Conservation (phyloP, 2,888 invertebrate species). For the Amphiduros pacificus region DNA sequence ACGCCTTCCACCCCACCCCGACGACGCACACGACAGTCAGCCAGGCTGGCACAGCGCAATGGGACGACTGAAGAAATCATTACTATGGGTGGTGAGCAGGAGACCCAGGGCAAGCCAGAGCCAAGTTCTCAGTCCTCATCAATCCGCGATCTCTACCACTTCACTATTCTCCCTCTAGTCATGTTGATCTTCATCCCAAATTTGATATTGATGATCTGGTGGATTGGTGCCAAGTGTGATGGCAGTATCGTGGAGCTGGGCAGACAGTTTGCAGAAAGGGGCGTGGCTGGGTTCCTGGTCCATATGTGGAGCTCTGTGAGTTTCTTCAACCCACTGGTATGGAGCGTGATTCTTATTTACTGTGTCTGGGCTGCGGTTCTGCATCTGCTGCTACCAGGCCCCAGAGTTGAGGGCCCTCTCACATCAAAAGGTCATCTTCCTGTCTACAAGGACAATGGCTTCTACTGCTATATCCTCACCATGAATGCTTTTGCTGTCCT, state of each 20-base stretch:
- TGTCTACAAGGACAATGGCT: constrained; percentile 62
- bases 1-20: no score
- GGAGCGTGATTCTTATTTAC: constrained; percentile 44
- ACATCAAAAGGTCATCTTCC: constrained; percentile 63
- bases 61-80: no score
- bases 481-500: constrained; percentile 53
- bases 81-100: no score
- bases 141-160: no score
- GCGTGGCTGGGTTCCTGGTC: constrained; percentile 34
- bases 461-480: constrained; percentile 61
- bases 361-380: constrained; percentile 60
- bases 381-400: constrained; percentile 59
- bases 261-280: constrained; percentile 18
- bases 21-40: no score
- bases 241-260: constrained; percentile 28
- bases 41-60: no score
- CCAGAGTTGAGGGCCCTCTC: constrained; percentile 60
- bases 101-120: no score
- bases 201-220: constrained; percentile 33
- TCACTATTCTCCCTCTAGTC: no score
- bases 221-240: constrained; percentile 29
- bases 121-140: no score
- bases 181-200: constrained; percentile 31
- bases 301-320: constrained; percentile 45
- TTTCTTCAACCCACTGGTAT: constrained; percentile 38